A percentile compares a stretch with the other conserved stretches of the same genome.
Conservation (phyloP, 1,140 invertebrate genomes). For the Drosophila watanabei region DNA sequence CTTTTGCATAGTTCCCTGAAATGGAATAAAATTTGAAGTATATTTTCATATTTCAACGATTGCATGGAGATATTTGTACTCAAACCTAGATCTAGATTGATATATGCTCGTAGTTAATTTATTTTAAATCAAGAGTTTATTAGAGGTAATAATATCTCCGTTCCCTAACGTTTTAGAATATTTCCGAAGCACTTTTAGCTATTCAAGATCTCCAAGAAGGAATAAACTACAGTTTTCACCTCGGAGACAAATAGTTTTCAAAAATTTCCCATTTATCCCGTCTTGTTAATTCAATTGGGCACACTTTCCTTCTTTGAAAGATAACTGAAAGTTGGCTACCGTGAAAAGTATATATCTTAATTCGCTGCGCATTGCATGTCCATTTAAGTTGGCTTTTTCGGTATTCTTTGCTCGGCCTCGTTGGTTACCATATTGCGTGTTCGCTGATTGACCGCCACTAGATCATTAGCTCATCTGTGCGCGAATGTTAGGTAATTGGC, state of each 20-base stretch:
- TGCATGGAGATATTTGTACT: too few relatives aligned
- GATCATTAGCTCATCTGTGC: constrained; percentile 49
- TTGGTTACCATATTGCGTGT: constrained; percentile 14
- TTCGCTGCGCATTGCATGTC: constrained; percentile 25
- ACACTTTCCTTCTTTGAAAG: constrained; percentile 39
- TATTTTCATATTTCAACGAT: too few relatives aligned
- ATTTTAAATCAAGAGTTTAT: background rate
- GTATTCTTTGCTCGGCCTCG: constrained; percentile 19
- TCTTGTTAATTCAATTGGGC: constrained; percentile 42
- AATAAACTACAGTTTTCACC: background rate
- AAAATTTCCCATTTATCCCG: constrained; percentile 7
- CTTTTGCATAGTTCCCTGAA: background rate
- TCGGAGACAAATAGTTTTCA: background rate
- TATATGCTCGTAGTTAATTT: too few relatives aligned
- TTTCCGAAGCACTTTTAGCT: background rate
- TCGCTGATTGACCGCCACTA: constrained; percentile 8
- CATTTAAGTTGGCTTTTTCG: constrained; percentile 10
- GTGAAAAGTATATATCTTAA: constrained; percentile 15
- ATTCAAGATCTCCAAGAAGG: background rate
- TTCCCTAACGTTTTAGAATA: background rate
- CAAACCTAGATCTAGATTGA: too few relatives aligned
- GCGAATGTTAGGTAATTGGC: constrained; percentile 42
- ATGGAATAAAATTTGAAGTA: background rate
- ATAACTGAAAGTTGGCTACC: constrained; percentile 24
- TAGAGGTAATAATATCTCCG: too few relatives aligned